Evolutionary conservation across 2,797 vertebrate genomes (phyloP).

Genomic region (Cuculus canorus): DNA sequence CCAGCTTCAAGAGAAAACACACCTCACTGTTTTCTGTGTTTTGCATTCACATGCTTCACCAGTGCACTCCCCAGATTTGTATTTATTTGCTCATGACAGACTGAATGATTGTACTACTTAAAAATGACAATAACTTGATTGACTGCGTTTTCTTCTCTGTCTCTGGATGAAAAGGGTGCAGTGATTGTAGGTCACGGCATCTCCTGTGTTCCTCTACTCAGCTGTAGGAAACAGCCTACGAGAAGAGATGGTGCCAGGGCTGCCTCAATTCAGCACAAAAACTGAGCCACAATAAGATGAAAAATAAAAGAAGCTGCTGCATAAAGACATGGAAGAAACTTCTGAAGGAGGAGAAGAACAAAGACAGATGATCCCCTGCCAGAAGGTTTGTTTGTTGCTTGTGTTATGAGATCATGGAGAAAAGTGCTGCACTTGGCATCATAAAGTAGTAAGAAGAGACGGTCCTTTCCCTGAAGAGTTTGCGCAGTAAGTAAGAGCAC

Average conservation of each 20-base stretch:
- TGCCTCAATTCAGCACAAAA: not conserved
- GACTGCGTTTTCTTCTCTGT: not conserved
- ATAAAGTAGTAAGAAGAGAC: accelerated
- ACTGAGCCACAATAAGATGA: not conserved
- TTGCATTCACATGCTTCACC: not conserved
- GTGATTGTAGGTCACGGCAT: not conserved
- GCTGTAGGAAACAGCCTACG: not conserved
- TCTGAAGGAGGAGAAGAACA: not conserved
- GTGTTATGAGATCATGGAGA: accelerated
- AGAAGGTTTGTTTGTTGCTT: accelerated
- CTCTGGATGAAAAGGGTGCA: not conserved
- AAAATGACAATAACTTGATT: not conserved
- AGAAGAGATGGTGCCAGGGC: not conserved
- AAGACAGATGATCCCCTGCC: not conserved
- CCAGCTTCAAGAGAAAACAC: not conserved
- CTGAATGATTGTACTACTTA: not conserved
- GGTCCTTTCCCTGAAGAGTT: not conserved
- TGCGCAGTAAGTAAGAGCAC: not conserved
- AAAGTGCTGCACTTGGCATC: not conserved
- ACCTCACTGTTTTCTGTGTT: not conserved
- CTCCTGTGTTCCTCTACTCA: not conserved
- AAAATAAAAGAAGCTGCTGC: not conserved
- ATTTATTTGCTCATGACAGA: not conserved
- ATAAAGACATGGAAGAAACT: not conserved
- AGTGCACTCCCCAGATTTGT: not conserved